phyloP scores from a whole-genome alignment of 2,113 vertebrate species.

The Neodontobutis hainanensis region DNA sequence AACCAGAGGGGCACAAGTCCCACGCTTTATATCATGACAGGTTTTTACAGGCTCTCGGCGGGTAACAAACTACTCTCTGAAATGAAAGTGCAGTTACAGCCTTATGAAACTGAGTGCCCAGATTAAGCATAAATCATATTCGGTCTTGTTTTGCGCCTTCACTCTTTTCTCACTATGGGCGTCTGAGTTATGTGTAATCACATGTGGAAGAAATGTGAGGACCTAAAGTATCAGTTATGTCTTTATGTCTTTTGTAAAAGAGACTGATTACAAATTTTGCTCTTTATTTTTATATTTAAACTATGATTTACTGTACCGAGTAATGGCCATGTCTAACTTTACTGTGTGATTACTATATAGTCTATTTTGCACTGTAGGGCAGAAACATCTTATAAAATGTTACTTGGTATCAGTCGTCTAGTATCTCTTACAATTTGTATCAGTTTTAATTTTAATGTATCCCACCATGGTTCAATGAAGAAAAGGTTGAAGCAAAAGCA shows the following conservation, averaged over 20 bases:
- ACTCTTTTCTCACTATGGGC: constrained; percentile 43
- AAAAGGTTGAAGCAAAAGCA: too few relatives aligned
- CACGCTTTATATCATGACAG: constrained; percentile 45
- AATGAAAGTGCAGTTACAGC: constrained; percentile 70
- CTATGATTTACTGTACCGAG: too few relatives aligned
- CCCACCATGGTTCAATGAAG: too few relatives aligned
- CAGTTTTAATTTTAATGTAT: too few relatives aligned
- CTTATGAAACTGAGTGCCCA: constrained; percentile 57
- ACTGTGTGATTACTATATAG: too few relatives aligned
- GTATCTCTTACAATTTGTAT: too few relatives aligned
- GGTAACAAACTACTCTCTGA: constrained; percentile 62
- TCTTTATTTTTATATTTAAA: too few relatives aligned
- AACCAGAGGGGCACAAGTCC: constrained; percentile 4
- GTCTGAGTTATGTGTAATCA: constrained; percentile 48
- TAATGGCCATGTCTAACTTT: too few relatives aligned
- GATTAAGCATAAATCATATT: constrained; percentile 64
- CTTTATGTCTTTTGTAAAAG: background rate
- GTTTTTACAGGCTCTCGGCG: constrained; percentile 51
- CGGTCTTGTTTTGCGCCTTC: constrained; percentile 43
- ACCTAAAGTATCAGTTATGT: constrained; percentile 9
- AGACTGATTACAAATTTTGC: background rate
- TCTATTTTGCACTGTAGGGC: too few relatives aligned
- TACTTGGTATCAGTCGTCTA: too few relatives aligned
- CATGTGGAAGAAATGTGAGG: constrained; percentile 30
- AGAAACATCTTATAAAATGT: too few relatives aligned